Base-by-base conservation (phyloP, 2,888 invertebrate species). In the Folsomia manolachei region DNA sequence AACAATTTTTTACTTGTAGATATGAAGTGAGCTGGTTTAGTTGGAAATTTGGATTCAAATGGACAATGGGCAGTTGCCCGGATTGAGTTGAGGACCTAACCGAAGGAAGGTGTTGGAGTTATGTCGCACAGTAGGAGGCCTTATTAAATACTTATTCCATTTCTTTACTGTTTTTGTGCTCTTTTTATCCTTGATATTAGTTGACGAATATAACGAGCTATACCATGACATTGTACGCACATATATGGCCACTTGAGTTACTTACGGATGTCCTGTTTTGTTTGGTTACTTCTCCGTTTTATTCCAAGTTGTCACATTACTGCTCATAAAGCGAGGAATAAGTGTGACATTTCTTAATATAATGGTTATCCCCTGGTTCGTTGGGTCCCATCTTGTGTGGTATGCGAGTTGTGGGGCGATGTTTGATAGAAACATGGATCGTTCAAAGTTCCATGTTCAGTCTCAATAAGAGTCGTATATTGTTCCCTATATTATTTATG, bases 131-230 rank as follows among this genome's bases (percentile, higher is more conserved):
- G 65, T 66, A 51, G 52, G 65, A 52, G 23, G 65, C 21, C 63
- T 66, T 66, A 66, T 62, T 56, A 70, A 74, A 70, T 70, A 70
- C 62, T 62, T 66, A 64, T 71, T 52, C 62, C 56, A 23, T 24
- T 63, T 21, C 39, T 9, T 63, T 64, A 26, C 27, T 71, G 52
- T 56, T 23, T 26, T 19, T 64, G n/a, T 26, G 63, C 52, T 19
- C 39, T 2, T 51, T 65, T 62, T 52, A 66, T 73, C 70, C 66
- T 70, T 69, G 66, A 52, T 70, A 56, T 61, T 69, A 67, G 68
- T 63, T 60, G 21, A 63, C 27, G 69, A 39, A 26, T 18, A 62
- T 69, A 39, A 69, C n/a, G 69, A 70, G 39, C 39, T 9, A 39
- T 39, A 4, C 39, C 7, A 9, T 39, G 39, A 9, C 14, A 4